Base-by-base conservation (phyloP, 1,140 invertebrate species). In the Patella vulgata region DNA sequence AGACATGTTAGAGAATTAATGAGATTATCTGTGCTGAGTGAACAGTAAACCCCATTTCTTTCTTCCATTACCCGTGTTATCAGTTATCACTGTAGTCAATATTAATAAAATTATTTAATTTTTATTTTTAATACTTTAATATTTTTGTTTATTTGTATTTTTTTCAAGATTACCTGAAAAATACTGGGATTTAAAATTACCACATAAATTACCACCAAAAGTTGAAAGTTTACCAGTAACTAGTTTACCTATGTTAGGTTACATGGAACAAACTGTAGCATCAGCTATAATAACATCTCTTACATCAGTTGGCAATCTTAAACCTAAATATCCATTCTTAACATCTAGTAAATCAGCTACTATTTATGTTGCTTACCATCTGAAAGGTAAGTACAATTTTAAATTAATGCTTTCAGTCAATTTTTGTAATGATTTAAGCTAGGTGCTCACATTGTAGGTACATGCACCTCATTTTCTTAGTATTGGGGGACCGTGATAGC, bases 281-380 rank as follows among this genome's bases (percentile, higher is more conserved):
- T 67, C 76, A 0, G 71, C 77, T 3, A 44, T 85, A 25, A 77
- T 77, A 17, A 83, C 84, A 33, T 77, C 83, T 25, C 68, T 85
- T 27, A 84, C 80, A 25, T 74, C 80, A 43, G 73, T 75, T 40
- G 83, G 83, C 27, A 79, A 75, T 54, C 78, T 82, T 48, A 85
- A 85, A 68, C 84, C 84, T 27, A 85, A 85, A 63, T 85, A 82
- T 74, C 84, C 84, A 0, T 85, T 85, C 74, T 58, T 85, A 19
- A 78, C 64, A 31, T 61, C 83, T 12, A 77, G 74, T 14, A 66
- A 75, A 50, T 85, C 84, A 30, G 83, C 84, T 6, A 66, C 82
- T 5, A 64, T 84, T n/a, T 85, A 85, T 55, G 68, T 84, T 12
- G 84, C 82, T 11, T 84, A 82, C 61, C 79, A 85, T 70, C 66